Conservation (phyloP, 1,140 invertebrate species). For the Lucilia sericata region DNA sequence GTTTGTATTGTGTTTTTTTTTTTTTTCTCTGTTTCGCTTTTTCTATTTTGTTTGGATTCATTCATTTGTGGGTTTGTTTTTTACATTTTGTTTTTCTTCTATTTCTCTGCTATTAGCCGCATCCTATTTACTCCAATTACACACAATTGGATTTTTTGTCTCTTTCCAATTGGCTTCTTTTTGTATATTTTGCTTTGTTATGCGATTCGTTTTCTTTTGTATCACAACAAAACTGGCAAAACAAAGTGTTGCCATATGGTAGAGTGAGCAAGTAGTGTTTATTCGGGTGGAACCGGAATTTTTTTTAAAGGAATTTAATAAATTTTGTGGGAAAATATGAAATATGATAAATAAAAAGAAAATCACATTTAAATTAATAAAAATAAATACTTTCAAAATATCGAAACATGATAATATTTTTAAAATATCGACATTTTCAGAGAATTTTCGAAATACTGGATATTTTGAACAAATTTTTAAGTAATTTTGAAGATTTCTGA, state of each 20-base stretch:
- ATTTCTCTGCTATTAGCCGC: slow-evolving; percentile 20
- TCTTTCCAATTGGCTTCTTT: slow-evolving; percentile 34
- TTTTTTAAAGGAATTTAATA: not conserved
- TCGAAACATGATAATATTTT: no score
- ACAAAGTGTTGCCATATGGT: not conserved
- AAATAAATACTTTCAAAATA: no score
- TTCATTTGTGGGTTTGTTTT: not conserved
- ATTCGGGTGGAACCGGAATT: not conserved
- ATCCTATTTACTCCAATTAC: slow-evolving; percentile 25
- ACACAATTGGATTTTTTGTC: slow-evolving; percentile 34
- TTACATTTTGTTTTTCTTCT: slow-evolving; percentile 7
- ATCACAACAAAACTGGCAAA: slow-evolving; percentile 27
- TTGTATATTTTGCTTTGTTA: slow-evolving; percentile 28
- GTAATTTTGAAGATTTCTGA: no score
- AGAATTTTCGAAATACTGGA: no score
- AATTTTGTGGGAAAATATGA: not conserved
- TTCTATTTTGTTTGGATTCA: slow-evolving; percentile 44
- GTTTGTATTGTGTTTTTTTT: slow-evolving; percentile 43
- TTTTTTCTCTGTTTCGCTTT: slow-evolving; percentile 43
- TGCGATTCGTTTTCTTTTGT: slow-evolving; percentile 29
- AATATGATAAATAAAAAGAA: not conserved
- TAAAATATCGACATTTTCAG: no score
- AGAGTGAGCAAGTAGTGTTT: not conserved
- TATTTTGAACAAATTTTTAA: no score
- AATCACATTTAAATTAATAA: no score